Conservation (phyloP, 2,888 invertebrate species). For the Troides aeacus region DNA sequence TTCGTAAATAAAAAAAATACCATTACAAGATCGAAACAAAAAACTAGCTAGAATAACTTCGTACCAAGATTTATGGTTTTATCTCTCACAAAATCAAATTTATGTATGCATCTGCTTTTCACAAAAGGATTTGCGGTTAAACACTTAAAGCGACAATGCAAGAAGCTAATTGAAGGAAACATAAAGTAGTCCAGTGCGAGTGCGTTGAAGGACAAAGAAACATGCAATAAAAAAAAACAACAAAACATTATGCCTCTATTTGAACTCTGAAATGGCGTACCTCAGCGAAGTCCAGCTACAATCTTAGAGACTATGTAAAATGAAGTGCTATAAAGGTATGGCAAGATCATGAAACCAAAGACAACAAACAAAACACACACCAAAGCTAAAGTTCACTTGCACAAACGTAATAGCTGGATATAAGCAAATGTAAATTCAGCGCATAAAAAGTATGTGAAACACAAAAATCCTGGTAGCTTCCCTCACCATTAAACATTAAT, state of each 20-base stretch:
- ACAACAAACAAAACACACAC: conserved; percentile 23
- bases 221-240: conserved; percentile 52
- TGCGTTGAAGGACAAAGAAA: conserved; percentile 73
- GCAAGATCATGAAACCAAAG: conserved; percentile 9
- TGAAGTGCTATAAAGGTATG: conserved; percentile 9
- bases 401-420: conserved; percentile 38
- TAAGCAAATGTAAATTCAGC: conserved; percentile 41
- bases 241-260: conserved; percentile 17
- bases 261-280: conserved; percentile 7
- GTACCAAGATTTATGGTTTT: conserved; percentile 47
- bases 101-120: conserved; percentile 36
- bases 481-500: conserved; percentile 40
- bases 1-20: conserved; percentile 49
- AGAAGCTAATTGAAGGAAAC: conserved; percentile 57
- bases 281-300: conserved; percentile 3
- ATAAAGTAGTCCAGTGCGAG: conserved; percentile 62
- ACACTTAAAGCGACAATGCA: conserved; percentile 57
- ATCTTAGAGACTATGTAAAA: conserved; percentile 13
- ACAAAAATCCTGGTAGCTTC: conserved; percentile 71
- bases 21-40: conserved; percentile 48
- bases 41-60: conserved; percentile 42
- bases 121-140: conserved; percentile 64
- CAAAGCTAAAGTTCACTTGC: conserved; percentile 22
- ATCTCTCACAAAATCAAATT: conserved; percentile 32
- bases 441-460: conserved; percentile 33